A percentile compares a stretch with the other conserved stretches of the same genome.
phyloP scores from a whole-genome alignment of 2,888 invertebrate species.

The Chrysolina haemoptera region DNA sequence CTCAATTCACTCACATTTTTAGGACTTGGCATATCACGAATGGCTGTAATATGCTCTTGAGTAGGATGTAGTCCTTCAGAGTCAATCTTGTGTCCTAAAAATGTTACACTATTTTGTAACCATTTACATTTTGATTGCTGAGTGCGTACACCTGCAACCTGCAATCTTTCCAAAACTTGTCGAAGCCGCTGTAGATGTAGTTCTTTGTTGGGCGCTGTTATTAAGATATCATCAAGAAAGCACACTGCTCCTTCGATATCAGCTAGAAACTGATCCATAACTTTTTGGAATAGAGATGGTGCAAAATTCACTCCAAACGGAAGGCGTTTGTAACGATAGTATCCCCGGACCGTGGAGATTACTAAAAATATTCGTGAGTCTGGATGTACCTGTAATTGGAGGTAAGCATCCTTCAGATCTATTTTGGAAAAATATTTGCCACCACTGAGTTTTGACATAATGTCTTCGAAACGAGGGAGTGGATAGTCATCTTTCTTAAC shows the following conservation, averaged over 20 bases:
- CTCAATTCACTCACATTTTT: conserved; percentile 38
- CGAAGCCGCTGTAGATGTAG: not conserved
- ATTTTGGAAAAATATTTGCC: conserved; percentile 26
- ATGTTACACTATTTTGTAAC: conserved; percentile 32
- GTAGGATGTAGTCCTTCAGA: conserved; percentile 42
- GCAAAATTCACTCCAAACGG: conserved; percentile 45
- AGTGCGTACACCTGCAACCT: not conserved
- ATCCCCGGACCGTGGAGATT: not conserved
- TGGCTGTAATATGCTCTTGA: conserved; percentile 36
- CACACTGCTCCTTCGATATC: conserved; percentile 32
- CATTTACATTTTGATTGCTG: conserved; percentile 40
- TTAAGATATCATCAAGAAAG: conserved; percentile 31
- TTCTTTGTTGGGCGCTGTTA: conserved; percentile 13
- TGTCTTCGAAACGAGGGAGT: conserved; percentile 44
- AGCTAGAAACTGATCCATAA: conserved; percentile 39
- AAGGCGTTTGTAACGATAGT: conserved; percentile 38
- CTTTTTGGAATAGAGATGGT: conserved; percentile 42
- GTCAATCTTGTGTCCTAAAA: conserved; percentile 45
- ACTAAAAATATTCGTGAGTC: conserved; percentile 11
- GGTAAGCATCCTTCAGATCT: conserved; percentile 5
- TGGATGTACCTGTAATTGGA: not conserved
- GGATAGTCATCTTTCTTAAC: conserved; percentile 41
- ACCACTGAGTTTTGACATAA: conserved; percentile 31
- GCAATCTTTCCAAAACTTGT: not conserved
- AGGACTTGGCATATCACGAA: conserved; percentile 37